Evolutionary conservation across 2,797 vertebrate genomes (phyloP).

Genomic region (Lophius americanus): DNA sequence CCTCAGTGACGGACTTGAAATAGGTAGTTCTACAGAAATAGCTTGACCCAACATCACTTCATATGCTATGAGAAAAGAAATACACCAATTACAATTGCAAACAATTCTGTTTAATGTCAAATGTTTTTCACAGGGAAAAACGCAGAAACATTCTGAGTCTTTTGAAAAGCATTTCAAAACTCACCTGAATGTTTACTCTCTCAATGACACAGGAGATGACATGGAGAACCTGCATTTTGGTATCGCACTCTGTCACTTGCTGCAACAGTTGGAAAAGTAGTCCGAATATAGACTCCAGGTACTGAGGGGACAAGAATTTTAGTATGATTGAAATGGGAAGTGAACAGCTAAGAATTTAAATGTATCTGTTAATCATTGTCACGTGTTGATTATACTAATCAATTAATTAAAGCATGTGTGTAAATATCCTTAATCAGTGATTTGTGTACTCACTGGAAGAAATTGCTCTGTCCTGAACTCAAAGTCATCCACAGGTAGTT

Average conservation of each 20-base stretch:
- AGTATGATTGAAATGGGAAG: neutral
- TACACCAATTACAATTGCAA: neutral
- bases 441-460: conserved; percentile 86
- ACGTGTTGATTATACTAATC: neutral
- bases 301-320: conserved; percentile 74
- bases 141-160: too few relatives aligned
- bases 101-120: neutral
- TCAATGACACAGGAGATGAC: conserved; percentile 97
- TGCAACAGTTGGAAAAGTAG: conserved; percentile 95
- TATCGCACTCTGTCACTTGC: conserved; percentile 96
- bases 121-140: too few relatives aligned
- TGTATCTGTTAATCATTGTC: neutral
- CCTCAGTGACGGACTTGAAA: conserved; percentile 7
- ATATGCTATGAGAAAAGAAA: neutral
- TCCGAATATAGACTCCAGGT: conserved; percentile 92
- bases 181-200: conserved; percentile 94
- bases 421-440: neutral
- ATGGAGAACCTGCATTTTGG: conserved; percentile 98
- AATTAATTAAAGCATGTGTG: neutral
- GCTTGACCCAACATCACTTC: conserved; percentile 4
- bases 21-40: conserved; percentile 1
- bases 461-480: conserved; percentile 98
- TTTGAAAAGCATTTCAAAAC: conserved; percentile 1
- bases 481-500: conserved; percentile 95
- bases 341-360: fast-evolving